Conservation (phyloP, 2,797 vertebrate genomes). For the Gephyroberyx darwinii region DNA sequence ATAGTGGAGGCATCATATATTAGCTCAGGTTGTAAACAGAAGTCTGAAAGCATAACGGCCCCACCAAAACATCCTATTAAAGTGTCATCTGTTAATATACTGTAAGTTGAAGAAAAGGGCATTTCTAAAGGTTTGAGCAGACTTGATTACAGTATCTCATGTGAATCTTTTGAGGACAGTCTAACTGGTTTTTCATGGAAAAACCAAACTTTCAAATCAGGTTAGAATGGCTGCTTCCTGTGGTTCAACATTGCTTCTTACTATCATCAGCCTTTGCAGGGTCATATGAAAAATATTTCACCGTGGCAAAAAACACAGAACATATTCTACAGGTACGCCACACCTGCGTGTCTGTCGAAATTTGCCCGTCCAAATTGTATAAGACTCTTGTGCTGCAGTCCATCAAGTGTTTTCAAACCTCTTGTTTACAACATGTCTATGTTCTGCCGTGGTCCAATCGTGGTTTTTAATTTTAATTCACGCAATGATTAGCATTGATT, state of each 20-base stretch:
- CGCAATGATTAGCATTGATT: too few relatives aligned
- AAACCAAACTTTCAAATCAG: background rate
- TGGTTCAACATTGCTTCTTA: background rate
- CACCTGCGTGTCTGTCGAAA: background rate
- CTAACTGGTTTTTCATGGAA: background rate
- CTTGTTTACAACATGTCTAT: background rate
- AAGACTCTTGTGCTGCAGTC: background rate
- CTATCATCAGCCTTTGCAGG: background rate
- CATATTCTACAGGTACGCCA: background rate
- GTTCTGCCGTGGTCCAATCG: background rate
- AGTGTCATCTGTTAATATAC: background rate
- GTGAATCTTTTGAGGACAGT: background rate
- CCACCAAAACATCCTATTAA: background rate
- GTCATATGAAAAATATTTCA: background rate
- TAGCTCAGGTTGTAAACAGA: background rate
- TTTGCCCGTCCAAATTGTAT: background rate
- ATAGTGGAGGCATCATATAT: slow-evolving; percentile 5
- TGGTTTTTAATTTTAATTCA: background rate
- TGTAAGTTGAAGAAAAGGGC: background rate
- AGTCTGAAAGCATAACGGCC: background rate
- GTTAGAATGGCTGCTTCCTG: background rate
- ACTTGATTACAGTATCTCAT: background rate
- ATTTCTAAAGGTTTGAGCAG: background rate
- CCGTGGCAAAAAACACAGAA: background rate
- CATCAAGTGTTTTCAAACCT: background rate